phyloP scores from a whole-genome alignment of 2,888 invertebrate genomes.

The Sympetrum striolatum region DNA sequence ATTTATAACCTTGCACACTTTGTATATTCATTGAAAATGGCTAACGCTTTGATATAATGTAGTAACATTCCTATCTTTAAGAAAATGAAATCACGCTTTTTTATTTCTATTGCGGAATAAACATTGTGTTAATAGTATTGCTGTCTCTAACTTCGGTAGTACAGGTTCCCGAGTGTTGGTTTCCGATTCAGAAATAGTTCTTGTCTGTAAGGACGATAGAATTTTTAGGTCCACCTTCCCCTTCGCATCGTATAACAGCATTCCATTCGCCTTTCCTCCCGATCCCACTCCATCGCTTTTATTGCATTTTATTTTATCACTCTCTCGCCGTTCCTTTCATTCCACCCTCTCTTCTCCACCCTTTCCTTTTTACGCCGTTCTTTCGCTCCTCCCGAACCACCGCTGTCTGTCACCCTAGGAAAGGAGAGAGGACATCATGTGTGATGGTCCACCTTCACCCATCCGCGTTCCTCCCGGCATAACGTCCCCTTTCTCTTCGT shows the following conservation, averaged over 20 bases:
- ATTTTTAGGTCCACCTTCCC: conserved; percentile 16
- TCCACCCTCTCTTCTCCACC: conserved; percentile 51
- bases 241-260: conserved; percentile 9
- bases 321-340: conserved; percentile 55
- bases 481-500: background rate
- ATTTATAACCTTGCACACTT: too few relatives aligned
- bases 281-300: conserved; percentile 28
- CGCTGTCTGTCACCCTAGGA: conserved; percentile 17
- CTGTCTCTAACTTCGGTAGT: too few relatives aligned
- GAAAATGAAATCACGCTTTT: too few relatives aligned
- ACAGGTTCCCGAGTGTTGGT: background rate
- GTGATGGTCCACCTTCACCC: background rate
- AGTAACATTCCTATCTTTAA: too few relatives aligned
- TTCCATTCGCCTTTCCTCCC: conserved; percentile 22
- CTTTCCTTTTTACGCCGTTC: conserved; percentile 47
- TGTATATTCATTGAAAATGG: too few relatives aligned
- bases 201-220: background rate
- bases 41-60: too few relatives aligned
- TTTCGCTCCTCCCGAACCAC: conserved; percentile 43
- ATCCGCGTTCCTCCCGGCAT: background rate
- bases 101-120: too few relatives aligned
- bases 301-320: conserved; percentile 46
- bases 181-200: conserved; percentile 2
- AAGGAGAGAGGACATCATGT: background rate
- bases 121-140: too few relatives aligned